phyloP scores from a whole-genome alignment of 2,888 invertebrate species.

The Tholera decimalis region DNA sequence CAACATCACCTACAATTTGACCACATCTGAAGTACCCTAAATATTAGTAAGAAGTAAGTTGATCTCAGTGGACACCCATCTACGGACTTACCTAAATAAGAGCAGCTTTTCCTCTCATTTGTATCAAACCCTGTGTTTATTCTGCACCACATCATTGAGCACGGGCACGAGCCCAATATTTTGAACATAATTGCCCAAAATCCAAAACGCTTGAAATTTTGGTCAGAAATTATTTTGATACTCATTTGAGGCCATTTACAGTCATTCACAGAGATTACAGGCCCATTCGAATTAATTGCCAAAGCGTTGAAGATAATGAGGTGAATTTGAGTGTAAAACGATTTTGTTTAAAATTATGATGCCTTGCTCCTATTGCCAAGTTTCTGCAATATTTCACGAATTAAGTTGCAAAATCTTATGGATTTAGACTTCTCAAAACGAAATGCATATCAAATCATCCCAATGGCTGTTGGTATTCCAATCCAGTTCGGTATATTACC shows the following conservation, averaged over 20 bases:
- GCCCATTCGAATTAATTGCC: conserved; percentile 52
- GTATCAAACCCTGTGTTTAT: neutral
- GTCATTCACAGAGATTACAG: conserved; percentile 42
- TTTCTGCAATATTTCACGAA: neutral
- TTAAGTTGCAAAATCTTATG: neutral
- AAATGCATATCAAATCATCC: too few species aligned
- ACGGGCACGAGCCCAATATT: neutral
- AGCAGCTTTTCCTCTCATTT: neutral
- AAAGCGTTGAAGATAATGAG: conserved; percentile 48
- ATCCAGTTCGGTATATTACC: too few species aligned
- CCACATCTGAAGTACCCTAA: neutral
- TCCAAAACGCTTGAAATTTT: conserved; percentile 23
- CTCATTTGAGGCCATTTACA: conserved; percentile 35
- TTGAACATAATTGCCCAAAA: neutral
- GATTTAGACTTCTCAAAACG: too few species aligned
- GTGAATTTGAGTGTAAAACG: conserved; percentile 28
- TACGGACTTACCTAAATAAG: neutral
- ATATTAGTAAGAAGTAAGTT: too few species aligned
- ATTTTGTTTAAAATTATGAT: conserved; percentile 34
- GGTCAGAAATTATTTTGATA: conserved; percentile 21
- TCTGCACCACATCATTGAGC: neutral
- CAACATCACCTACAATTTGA: too few species aligned
- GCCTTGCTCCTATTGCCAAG: neutral
- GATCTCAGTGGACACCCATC: neutral
- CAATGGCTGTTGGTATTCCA: neutral